phyloP scores from a whole-genome alignment of 92 coral and sea anemone species.

The Heteractis magnifica region DNA sequence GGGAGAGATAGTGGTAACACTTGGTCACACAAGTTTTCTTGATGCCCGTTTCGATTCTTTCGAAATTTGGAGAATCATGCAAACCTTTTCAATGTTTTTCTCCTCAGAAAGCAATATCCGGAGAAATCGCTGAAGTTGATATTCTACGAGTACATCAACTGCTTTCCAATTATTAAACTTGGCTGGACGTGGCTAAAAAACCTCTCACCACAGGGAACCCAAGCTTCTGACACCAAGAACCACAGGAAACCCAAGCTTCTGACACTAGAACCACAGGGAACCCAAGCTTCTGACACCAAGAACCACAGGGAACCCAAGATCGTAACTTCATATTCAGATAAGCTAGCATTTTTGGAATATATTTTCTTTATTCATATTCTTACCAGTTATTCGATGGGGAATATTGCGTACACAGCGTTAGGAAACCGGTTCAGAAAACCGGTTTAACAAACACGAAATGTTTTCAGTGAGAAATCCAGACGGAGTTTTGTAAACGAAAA shows the following conservation, averaged over 20 bases:
- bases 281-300: neutral
- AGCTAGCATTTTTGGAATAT: neutral
- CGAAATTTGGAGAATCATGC: too few relatives aligned
- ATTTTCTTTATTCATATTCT: too few relatives aligned
- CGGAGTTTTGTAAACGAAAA: too few relatives aligned
- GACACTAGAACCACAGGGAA: neutral
- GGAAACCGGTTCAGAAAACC: neutral
- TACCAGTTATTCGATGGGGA: neutral
- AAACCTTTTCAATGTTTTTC: neutral
- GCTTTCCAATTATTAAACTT: neutral
- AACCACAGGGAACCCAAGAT: neutral
- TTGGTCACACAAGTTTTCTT: too few relatives aligned
- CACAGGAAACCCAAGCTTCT: neutral
- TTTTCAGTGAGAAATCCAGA: neutral
- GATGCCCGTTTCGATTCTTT: too few relatives aligned
- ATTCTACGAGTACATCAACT: neutral
- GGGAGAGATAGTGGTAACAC: too few relatives aligned
- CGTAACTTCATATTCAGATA: neutral
- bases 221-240: neutral
- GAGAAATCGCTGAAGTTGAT: neutral
- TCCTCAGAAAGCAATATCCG: neutral
- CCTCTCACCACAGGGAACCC: constrained; percentile 1
- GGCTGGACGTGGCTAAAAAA: neutral
- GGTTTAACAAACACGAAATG: too few relatives aligned
- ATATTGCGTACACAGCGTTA: neutral